phyloP scores from a whole-genome alignment of 1,140 invertebrate genomes.

The Leptinotarsa undecemlineata region DNA sequence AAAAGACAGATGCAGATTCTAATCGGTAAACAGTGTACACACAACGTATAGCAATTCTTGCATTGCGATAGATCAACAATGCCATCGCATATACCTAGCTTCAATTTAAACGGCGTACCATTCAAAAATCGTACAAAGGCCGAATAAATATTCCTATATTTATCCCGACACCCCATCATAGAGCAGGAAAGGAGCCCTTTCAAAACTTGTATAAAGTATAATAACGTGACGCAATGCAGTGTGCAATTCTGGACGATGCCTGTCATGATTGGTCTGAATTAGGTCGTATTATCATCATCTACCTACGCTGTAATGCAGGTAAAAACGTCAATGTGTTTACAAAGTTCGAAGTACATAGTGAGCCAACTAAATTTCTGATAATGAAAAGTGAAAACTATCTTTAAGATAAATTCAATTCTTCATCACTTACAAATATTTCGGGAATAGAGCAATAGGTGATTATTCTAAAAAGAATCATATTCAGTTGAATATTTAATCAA shows the following conservation, averaged over 20 bases:
- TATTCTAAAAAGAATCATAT: no score
- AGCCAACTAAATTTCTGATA: neutral
- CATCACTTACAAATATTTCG: no score
- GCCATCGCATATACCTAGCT: neutral
- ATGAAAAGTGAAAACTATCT: no score
- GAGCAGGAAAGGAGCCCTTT: neutral
- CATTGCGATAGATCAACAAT: neutral
- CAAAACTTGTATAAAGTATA: neutral
- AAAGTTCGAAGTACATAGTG: constrained; percentile 5
- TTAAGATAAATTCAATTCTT: no score
- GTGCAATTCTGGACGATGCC: constrained; percentile 26
- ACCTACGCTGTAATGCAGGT: constrained; percentile 30
- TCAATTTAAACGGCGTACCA: neutral
- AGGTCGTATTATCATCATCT: constrained; percentile 31
- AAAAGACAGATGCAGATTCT: neutral
- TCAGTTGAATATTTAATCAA: no score
- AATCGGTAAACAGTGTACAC: neutral
- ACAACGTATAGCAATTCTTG: neutral
- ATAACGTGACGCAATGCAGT: constrained; percentile 31
- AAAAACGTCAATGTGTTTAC: constrained; percentile 28
- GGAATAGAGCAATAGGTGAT: no score
- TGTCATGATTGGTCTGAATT: constrained; percentile 34
- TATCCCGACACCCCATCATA: constrained; percentile 7
- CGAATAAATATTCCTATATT: constrained; percentile 16
- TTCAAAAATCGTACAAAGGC: constrained; percentile 7